phyloP scores from a whole-genome alignment of 1,140 invertebrate species.

The Thereuonema tuberculata region DNA sequence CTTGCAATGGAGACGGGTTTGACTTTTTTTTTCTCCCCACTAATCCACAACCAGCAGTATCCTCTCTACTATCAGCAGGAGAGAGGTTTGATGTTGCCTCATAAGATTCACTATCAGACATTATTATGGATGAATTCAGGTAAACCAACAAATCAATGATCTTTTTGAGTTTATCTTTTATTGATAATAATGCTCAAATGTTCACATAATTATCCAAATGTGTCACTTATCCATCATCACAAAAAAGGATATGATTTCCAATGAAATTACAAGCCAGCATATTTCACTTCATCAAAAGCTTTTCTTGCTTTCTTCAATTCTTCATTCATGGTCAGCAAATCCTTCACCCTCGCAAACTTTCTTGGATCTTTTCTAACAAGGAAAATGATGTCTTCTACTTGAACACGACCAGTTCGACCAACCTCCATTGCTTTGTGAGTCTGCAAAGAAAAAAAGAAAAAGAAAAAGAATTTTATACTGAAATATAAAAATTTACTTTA shows the following conservation, averaged over 20 bases:
- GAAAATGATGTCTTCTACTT: constrained; percentile 97
- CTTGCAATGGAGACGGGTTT: no score
- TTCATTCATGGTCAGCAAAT: constrained; percentile 96
- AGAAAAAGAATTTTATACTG: background rate
- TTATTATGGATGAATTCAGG: no score
- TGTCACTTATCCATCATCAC: no score
- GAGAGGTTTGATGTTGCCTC: background rate
- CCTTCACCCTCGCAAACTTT: constrained; percentile 96
- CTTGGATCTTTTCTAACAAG: constrained; percentile 91
- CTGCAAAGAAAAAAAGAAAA: constrained; percentile 35
- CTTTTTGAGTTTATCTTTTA: no score
- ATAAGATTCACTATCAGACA: background rate
- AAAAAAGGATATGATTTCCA: no score
- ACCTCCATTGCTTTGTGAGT: constrained; percentile 88
- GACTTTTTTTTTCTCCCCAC: no score
- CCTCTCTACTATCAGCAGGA: background rate
- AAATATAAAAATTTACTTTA: no score
- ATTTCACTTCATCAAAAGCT: constrained; percentile 99
- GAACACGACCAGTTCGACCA: constrained; percentile 80
- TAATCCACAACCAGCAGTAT: no score
- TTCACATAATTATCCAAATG: no score
- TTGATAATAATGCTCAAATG: no score
- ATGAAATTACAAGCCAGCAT: constrained; percentile 40
- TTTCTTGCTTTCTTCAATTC: constrained; percentile 97
- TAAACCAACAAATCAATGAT: no score